These are phyloP conservation scores for Sinocyclocheilus rhinocerous DNA, from an alignment of 2,113 vertebrate species.

Conservation along the genomic window DNA sequence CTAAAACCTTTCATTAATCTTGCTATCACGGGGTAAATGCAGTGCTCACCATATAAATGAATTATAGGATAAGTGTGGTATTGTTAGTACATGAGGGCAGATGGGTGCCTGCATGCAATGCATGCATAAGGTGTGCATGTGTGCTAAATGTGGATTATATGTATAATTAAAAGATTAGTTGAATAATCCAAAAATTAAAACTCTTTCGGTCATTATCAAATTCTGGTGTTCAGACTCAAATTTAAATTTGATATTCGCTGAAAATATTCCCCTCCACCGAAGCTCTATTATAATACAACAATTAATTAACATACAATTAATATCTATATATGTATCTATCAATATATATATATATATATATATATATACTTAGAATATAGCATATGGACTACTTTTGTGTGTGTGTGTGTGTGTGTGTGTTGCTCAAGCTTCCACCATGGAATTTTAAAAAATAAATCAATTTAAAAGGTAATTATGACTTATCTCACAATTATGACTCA, in stretches of 20 bases:
- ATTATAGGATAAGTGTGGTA: constrained; percentile 58
- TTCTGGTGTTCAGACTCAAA: too few species aligned
- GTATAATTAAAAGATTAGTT: background rate
- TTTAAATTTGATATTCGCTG: background rate
- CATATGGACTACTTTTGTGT: background rate
- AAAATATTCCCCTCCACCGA: background rate
- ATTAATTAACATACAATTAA: too few species aligned
- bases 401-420: too few species aligned
- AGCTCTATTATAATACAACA: too few species aligned
- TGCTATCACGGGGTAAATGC: constrained; percentile 75
- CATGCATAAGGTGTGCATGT: constrained; percentile 35
- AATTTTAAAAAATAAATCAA: too few species aligned
- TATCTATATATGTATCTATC: too few species aligned
- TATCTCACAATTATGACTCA: too few species aligned
- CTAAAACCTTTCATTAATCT: constrained; percentile 80
- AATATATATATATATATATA: too few species aligned
- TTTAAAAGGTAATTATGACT: too few species aligned
- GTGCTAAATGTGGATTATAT: constrained; percentile 9
- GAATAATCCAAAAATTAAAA: background rate
- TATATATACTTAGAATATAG: background rate
- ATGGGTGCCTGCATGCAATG: constrained; percentile 23
- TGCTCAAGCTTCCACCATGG: too few species aligned
- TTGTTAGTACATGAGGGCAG: constrained; percentile 32
- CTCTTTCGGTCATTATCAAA: background rate
- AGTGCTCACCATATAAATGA: constrained; percentile 69